Percentiles rank a stretch among this genome's conserved stretches.
Evolutionary conservation across 2,113 vertebrate genomes (phyloP).

Genomic region (Toxotes jaculatrix): DNA sequence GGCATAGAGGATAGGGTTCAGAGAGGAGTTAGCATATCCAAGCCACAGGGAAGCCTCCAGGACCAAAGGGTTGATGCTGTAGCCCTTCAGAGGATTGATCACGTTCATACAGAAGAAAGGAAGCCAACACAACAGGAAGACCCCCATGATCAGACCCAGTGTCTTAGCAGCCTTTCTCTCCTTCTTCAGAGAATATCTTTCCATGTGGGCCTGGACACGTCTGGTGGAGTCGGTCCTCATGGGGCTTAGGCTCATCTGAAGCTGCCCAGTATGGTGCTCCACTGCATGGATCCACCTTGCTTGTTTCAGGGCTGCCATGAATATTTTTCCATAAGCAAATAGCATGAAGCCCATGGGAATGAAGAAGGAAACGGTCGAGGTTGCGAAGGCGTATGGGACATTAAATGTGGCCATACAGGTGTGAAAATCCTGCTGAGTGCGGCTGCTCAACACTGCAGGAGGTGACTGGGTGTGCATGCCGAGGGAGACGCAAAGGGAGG

Average conservation of each 20-base stretch:
- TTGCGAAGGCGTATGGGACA: slow-evolving; percentile 4
- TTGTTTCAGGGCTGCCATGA: slow-evolving; percentile 38
- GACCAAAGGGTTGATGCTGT: slow-evolving; percentile 34
- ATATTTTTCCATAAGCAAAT: slow-evolving; percentile 40
- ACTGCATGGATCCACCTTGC: slow-evolving; percentile 39
- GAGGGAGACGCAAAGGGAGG: slow-evolving; percentile 8
- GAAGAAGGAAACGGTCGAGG: slow-evolving; percentile 34
- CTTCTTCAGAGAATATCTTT: slow-evolving; percentile 42
- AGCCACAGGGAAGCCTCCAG: slow-evolving; percentile 70
- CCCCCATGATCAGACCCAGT: slow-evolving; percentile 68
- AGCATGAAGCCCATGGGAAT: slow-evolving; percentile 44
- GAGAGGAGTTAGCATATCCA: slow-evolving; percentile 73
- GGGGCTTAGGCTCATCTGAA: background rate
- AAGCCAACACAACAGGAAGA: slow-evolving; percentile 74
- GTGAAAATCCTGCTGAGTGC: background rate
- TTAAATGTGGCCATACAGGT: slow-evolving; percentile 4
- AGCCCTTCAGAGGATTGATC: slow-evolving; percentile 54
- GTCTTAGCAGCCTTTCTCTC: slow-evolving; percentile 65
- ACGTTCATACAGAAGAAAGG: slow-evolving; percentile 70
- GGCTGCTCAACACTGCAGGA: background rate
- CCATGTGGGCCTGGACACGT: background rate
- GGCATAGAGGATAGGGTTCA: slow-evolving; percentile 72
- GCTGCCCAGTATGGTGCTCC: slow-evolving; percentile 8
- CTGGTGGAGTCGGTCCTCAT: background rate
- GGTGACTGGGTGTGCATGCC: slow-evolving; percentile 7